Evolutionary conservation across 2,888 invertebrate species (phyloP), one percentile per base, ranked within the genome.

Genomic region (Tiphia femorata): DNA sequence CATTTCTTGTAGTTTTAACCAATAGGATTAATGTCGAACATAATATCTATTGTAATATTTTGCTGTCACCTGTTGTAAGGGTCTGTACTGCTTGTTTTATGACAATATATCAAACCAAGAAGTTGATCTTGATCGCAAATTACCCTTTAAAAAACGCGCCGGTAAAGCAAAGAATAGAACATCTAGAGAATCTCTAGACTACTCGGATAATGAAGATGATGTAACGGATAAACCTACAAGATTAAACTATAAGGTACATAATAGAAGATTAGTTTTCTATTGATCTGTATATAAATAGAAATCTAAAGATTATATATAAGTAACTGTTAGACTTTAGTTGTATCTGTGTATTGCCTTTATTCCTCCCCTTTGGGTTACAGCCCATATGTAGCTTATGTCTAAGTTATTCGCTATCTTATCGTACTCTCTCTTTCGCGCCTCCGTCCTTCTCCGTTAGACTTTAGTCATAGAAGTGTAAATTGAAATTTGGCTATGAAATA

Each of bases 101-200:
- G 54, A 65, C 20, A 43, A 46, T n/a, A 43, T 21, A 49, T 2
- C 6, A 12, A 21, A 33, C 20, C 6, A 16, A 27, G 10, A 17
- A 5, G 40, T 14, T 25, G 4, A n/a, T 40, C 16, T 51, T 16
- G 25, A 17, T 38, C 43, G 54, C 4, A 67, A 69, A 54, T 42
- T 62, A 46, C 47, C 38, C 3, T 59, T 63, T 27, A 53, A 64
- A 29, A 41, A 52, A 12, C 62, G 57, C 48, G 29, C 37, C 12
- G 7, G 58, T 49, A 67, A 64, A 43, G 76, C 14, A 17, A 16
- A 37, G 17, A 64, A 77, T 30, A 59, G 61, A 7, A 71, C 73
- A 1, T 77, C 76, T 2, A 64, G 74, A 21, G 77, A 77, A 56
- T 75, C 77, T 1, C 51, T 70, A 17, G 76, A 76, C 21, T 47